These are phyloP conservation scores for Prunella strophiata DNA, from an alignment of 2,797 vertebrate species.

Conservation along the genomic window DNA sequence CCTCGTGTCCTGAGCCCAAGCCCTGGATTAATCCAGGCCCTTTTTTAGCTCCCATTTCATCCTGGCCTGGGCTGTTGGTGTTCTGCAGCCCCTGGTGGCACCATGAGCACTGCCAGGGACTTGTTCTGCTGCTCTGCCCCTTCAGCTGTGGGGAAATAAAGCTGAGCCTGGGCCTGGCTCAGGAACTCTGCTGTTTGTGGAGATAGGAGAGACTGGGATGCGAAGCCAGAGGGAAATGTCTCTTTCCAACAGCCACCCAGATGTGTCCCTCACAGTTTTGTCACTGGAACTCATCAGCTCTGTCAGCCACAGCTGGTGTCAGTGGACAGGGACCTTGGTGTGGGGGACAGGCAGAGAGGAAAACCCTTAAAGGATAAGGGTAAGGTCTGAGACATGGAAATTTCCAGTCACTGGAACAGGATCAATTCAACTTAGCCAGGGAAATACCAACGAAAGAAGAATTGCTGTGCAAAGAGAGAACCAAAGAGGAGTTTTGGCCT, in stretches of 20 bases:
- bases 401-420: neutral
- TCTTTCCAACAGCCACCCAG: neutral
- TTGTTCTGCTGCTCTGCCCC: neutral
- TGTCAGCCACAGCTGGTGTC: neutral
- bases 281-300: neutral
- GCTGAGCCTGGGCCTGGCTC: neutral
- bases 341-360: neutral
- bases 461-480: neutral
- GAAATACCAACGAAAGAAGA: neutral
- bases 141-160: neutral
- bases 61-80: neutral
- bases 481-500: neutral
- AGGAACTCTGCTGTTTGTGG: neutral
- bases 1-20: neutral
- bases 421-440: neutral
- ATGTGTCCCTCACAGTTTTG: neutral
- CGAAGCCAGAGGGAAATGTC: neutral
- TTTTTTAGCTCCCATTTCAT: neutral
- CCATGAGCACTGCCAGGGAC: neutral
- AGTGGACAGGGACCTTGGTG: fast-evolving
- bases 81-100: neutral
- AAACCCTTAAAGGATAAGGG: neutral
- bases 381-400: neutral
- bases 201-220: neutral
- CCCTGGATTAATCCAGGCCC: neutral